These are phyloP conservation scores for Corythoichthys intestinalis DNA, from an alignment of 2,113 vertebrate species.

Conservation along the genomic window DNA sequence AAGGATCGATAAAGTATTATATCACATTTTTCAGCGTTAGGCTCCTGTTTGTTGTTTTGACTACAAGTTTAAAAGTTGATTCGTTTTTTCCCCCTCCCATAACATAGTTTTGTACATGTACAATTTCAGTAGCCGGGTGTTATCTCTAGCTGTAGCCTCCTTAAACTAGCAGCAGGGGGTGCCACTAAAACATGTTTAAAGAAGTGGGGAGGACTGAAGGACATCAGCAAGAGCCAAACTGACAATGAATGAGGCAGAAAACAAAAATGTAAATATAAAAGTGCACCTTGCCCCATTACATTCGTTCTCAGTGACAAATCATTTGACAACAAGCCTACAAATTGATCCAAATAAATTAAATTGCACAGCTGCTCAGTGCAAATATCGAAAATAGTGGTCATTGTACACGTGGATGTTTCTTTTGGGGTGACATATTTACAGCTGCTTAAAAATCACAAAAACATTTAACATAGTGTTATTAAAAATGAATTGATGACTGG, in stretches of 20 bases:
- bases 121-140: slow-evolving; percentile 55
- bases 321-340: slow-evolving; percentile 18
- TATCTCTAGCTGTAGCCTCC: slow-evolving; percentile 21
- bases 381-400: slow-evolving; percentile 33
- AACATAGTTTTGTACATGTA: slow-evolving; percentile 52
- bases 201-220: slow-evolving; percentile 10
- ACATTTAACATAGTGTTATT: neutral
- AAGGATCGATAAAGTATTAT: slow-evolving; percentile 88
- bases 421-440: slow-evolving; percentile 52
- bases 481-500: neutral
- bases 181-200: slow-evolving; percentile 25
- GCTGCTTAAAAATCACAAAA: slow-evolving; percentile 4
- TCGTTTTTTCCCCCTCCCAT: slow-evolving; percentile 66
- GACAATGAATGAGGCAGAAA: slow-evolving; percentile 20
- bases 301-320: neutral
- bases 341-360: slow-evolving; percentile 57
- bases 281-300: slow-evolving; percentile 1
- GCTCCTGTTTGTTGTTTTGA: slow-evolving; percentile 26
- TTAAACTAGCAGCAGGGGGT: slow-evolving; percentile 47
- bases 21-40: slow-evolving; percentile 69
- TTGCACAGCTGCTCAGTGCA: slow-evolving; percentile 31
- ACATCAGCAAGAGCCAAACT: slow-evolving; percentile 33
- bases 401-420: slow-evolving; percentile 29
- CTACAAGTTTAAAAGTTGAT: slow-evolving; percentile 68
- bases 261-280: slow-evolving; percentile 35